phyloP scores from a whole-genome alignment of 1,140 invertebrate species.

The Trichonephila inaurata region DNA sequence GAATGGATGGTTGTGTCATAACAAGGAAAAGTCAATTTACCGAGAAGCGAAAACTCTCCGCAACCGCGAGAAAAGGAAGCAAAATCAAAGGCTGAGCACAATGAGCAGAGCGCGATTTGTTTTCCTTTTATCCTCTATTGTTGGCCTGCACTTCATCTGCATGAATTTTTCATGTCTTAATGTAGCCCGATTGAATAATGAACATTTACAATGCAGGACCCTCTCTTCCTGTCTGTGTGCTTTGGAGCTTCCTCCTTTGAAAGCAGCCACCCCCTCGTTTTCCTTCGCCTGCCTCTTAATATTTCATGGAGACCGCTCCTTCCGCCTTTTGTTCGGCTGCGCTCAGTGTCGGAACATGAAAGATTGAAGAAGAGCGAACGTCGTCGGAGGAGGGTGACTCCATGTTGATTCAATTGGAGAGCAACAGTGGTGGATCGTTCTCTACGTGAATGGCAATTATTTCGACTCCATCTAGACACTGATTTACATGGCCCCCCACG shows the following conservation, averaged over 20 bases:
- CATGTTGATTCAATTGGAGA: conserved; percentile 76
- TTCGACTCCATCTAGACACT: conserved; percentile 69
- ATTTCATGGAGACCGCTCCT: conserved; percentile 75
- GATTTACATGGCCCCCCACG: conserved; percentile 71
- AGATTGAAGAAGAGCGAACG: conserved; percentile 70
- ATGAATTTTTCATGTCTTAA: conserved; percentile 78
- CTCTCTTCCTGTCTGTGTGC: conserved; percentile 49
- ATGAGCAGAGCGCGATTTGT: conserved; percentile 75
- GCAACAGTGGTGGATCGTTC: conserved; percentile 51
- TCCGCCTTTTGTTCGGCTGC: conserved; percentile 73
- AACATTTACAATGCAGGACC: conserved; percentile 76
- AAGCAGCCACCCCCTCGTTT: conserved; percentile 28
- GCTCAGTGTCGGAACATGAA: conserved; percentile 72
- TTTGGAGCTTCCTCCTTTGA: conserved; percentile 46
- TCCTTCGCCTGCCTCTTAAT: conserved; percentile 70
- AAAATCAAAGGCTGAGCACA: conserved; percentile 72
- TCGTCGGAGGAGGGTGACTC: conserved; percentile 24
- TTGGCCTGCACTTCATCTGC: conserved; percentile 77
- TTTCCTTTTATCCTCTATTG: conserved; percentile 77
- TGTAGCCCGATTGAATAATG: conserved; percentile 77
- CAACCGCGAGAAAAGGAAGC: conserved; percentile 66
- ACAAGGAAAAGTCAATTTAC: conserved; percentile 76
- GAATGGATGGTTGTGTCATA: conserved; percentile 71
- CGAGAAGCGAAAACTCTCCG: conserved; percentile 49
- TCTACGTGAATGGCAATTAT: conserved; percentile 74